A percentile compares a stretch with the other conserved stretches of the same genome.
Conservation (phyloP, 1,140 invertebrate genomes). For the Drosophila micromelanica region DNA sequence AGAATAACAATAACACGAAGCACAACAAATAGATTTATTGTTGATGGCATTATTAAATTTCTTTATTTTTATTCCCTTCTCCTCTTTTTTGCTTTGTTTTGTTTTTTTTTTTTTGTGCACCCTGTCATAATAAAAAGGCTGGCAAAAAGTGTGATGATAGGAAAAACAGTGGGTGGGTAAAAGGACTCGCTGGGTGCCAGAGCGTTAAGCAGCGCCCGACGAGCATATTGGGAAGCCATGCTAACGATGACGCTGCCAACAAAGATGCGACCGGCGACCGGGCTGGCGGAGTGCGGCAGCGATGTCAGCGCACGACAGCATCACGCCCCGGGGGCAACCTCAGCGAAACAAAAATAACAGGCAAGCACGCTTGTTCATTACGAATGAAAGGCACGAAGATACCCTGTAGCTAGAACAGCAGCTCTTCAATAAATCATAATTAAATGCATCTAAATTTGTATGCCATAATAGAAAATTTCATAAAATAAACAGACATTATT, state of each 20-base stretch:
- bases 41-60: constrained; percentile 82
- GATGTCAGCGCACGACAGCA: constrained; percentile 73
- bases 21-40: constrained; percentile 80
- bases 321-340: constrained; percentile 57
- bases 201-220: constrained; percentile 25
- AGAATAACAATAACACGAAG: constrained; percentile 49
- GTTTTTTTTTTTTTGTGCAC: constrained; percentile 18
- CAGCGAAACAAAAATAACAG: constrained; percentile 43
- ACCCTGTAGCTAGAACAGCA: neutral
- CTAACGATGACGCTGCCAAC: constrained; percentile 60
- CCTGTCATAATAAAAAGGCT: constrained; percentile 72
- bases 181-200: constrained; percentile 22
- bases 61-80: constrained; percentile 39
- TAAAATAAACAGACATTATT: too few species aligned
- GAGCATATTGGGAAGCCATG: constrained; percentile 33
- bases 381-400: neutral
- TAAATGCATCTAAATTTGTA: too few species aligned
- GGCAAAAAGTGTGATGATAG: constrained; percentile 38
- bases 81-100: constrained; percentile 34
- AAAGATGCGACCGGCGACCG: constrained; percentile 16
- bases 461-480: too few species aligned
- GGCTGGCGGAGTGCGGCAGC: constrained; percentile 19
- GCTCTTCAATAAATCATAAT: too few species aligned
- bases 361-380: constrained; percentile 1
- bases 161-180: constrained; percentile 36